These are phyloP conservation scores for Tyrophagus putrescentiae DNA, from an alignment of 1,140 invertebrate species.

Conservation along the genomic window DNA sequence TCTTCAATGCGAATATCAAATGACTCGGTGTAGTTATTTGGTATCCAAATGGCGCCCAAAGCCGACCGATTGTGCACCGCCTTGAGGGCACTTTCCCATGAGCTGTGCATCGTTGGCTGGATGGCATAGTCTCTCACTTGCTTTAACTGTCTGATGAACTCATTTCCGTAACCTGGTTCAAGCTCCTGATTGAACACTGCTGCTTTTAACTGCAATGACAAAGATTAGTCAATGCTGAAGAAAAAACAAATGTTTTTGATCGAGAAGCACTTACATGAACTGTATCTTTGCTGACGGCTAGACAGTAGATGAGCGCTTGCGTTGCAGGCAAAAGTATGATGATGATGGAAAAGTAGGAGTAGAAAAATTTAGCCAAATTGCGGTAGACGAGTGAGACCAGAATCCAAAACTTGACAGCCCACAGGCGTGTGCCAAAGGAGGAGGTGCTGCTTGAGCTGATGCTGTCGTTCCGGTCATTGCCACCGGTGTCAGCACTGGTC, in stretches of 20 bases:
- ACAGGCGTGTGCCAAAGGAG: background rate
- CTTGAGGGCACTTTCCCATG: slow-evolving; percentile 13
- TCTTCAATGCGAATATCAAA: slow-evolving; percentile 15
- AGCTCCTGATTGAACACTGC: slow-evolving; percentile 49
- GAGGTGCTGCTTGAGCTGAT: background rate
- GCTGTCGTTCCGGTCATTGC: background rate
- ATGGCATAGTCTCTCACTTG: background rate
- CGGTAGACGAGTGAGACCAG: slow-evolving; percentile 1
- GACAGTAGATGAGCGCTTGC: slow-evolving; percentile 15
- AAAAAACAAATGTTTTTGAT: background rate
- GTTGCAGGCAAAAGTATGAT: slow-evolving; percentile 17
- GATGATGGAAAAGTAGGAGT: slow-evolving; percentile 8
- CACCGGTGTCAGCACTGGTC: background rate
- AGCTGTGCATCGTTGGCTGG: slow-evolving; percentile 4
- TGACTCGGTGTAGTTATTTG: slow-evolving; percentile 19
- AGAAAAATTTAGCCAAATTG: slow-evolving; percentile 10
- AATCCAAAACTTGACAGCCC: slow-evolving; percentile 6
- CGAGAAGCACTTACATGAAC: background rate
- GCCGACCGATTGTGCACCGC: slow-evolving; percentile 17
- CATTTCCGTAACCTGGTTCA: slow-evolving; percentile 14
- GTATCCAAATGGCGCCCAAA: slow-evolving; percentile 20
- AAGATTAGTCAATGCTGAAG: background rate
- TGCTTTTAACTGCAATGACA: slow-evolving; percentile 12
- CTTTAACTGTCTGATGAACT: slow-evolving; percentile 11
- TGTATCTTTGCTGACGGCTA: slow-evolving; percentile 5